Evolutionary conservation across 2,797 vertebrate genomes (phyloP).

Genomic region (Enteromius trimaculatus): DNA sequence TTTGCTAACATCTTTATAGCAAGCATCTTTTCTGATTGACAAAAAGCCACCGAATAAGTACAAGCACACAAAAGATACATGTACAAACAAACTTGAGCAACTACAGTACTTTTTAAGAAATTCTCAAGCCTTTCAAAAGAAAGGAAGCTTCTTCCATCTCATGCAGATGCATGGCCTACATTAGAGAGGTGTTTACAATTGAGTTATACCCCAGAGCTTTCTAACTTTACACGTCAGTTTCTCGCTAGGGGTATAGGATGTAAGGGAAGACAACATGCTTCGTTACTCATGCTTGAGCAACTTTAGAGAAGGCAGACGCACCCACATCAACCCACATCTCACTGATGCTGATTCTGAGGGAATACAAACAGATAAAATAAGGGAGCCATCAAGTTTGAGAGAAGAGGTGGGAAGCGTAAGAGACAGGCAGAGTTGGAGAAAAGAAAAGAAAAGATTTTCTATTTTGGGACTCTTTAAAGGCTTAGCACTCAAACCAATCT

Average conservation of each 20-base stretch:
- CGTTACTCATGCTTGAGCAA: slow-evolving; percentile 47
- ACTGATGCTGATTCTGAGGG: slow-evolving; percentile 31
- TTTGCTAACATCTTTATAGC: neutral
- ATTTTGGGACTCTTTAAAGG: slow-evolving; percentile 68
- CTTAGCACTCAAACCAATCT: slow-evolving; percentile 66
- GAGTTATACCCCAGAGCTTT: slow-evolving; percentile 46
- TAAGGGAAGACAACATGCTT: slow-evolving; percentile 49
- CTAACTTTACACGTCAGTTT: slow-evolving; percentile 34
- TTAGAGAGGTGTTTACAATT: slow-evolving; percentile 46
- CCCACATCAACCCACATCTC: slow-evolving; percentile 46
- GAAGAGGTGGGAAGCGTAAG: slow-evolving; percentile 31
- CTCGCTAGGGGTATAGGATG: slow-evolving; percentile 43
- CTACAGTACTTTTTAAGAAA: neutral
- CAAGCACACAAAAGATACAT: neutral
- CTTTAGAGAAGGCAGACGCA: slow-evolving; percentile 35
- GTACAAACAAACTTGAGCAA: neutral
- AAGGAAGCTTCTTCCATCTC: slow-evolving; percentile 51
- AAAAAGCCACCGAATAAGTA: neutral
- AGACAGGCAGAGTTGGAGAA: slow-evolving; percentile 20
- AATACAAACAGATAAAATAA: slow-evolving; percentile 48
- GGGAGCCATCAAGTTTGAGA: slow-evolving; percentile 53
- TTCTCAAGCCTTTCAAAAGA: slow-evolving; percentile 46
- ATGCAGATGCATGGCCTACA: slow-evolving; percentile 56
- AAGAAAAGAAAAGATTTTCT: slow-evolving; percentile 47
- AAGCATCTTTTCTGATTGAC: neutral